Base-by-base conservation (phyloP, 2,888 invertebrate genomes). In the Polietes domitor region DNA sequence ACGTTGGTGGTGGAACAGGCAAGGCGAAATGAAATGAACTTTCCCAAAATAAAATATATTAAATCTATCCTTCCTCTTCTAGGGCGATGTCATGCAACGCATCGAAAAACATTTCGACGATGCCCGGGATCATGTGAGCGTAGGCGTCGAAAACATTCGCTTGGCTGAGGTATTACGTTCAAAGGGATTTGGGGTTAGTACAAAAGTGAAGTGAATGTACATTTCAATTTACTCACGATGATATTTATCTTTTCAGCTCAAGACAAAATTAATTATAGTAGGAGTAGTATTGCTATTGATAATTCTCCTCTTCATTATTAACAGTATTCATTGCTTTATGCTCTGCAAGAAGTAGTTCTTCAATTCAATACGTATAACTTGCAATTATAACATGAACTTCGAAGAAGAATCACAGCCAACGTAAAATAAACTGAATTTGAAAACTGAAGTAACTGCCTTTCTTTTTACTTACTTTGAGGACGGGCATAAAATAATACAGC, bases 41-140 rank as follows among this genome's bases (percentile, higher is more conserved):
- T 32, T 47, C 6, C n/a, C 1, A 47, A 2, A 50, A 32, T 71
- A n/a, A 19, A n/a, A 5, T 28, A 9, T 6, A 17, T 6, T 15
- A 61, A 28, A 24, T 68, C 3, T 12, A 43, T 24, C 43, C 28
- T 24, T 41, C 26, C 26, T 43, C 19, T 68, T 47, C 15, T 32
- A 78, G 82, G 78, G 82, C 17, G 75, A 75, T 50, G 24, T 71
- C 3, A 78, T 78, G 41, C 82, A 82, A 77, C 15, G 74, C n/a
- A 82, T 82, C n/a, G 82, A 82, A 75, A 82, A 50, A 10, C 82
- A 82, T 71, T 78, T 71, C 32, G 32, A 78, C 50, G 63, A 70
- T 50, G 43, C 82, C 7, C 47, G 55, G 0, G 9, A 82, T 7
- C 71, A 75, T 71, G 19, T 82, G 19, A 21, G 43, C 12, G 17